Evolutionary conservation across 2,113 vertebrate genomes (phyloP).

Genomic region (Dryoscopus gambensis): DNA sequence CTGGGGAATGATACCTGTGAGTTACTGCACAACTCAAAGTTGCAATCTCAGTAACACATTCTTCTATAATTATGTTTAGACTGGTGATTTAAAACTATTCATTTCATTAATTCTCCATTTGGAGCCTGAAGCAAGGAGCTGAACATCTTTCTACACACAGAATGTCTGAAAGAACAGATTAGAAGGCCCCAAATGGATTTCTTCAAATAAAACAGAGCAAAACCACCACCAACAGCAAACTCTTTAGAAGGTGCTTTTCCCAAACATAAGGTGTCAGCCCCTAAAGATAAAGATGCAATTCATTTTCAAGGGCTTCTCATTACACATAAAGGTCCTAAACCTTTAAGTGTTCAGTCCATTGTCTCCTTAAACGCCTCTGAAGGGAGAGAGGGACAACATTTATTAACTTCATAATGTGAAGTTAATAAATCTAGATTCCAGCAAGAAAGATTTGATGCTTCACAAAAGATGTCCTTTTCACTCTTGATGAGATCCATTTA

Average conservation of each 20-base stretch:
- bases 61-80: not conserved
- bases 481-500: constrained; percentile 10
- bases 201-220: not conserved
- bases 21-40: not conserved
- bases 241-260: not conserved
- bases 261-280: not conserved
- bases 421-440: constrained; percentile 23
- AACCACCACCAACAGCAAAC: not conserved
- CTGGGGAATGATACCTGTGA: not conserved
- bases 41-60: not conserved
- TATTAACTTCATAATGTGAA: not conserved
- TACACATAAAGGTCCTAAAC: not conserved
- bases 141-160: not conserved
- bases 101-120: not conserved
- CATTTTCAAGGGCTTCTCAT: not conserved
- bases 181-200: not conserved
- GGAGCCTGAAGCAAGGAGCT: not conserved
- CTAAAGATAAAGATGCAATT: not conserved
- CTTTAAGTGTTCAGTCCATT: not conserved
- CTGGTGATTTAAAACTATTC: not conserved
- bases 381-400: not conserved
- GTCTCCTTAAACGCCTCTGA: not conserved
- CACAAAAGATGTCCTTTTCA: constrained; percentile 3
- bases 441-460: constrained; percentile 11
- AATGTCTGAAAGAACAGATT: not conserved